Evolutionary conservation across 2,888 invertebrate genomes (phyloP), one percentile per base, ranked within the genome.

Genomic region (Idaea dimidiata): DNA sequence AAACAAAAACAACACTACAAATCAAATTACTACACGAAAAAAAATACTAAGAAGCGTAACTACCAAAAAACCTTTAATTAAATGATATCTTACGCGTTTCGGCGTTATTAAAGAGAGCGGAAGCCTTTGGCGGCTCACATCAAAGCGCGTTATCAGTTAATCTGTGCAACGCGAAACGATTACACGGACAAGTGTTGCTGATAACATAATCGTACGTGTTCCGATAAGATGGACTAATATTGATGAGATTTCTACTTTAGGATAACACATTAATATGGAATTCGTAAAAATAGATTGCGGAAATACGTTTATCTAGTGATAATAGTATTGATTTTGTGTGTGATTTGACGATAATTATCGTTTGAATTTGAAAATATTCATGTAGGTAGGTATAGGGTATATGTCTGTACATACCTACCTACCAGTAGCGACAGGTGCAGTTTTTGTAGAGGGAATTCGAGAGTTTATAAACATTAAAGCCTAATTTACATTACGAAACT

Each of bases 31-130:
- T 54, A 58, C n/a, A 54, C 17, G 17, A 16, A 60, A 55, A 55
- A 62, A 55, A 55, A 62, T 63, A 62, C 64, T 59, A 64, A 31
- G 62, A 62, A 65, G 58, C 54, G 10, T 61, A 58, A 59, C 58
- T 16, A 54, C 59, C 57, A 62, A 70, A 63, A 64, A 59, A 56
- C 53, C 43, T 62, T 60, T 74, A 78, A 77, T 79, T 74, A 73
- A 62, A 63, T 67, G 77, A 80, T 77, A 80, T 65, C 66, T 76
- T 76, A 78, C 73, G 75, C 71, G 68, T 63, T 57, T 67, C 78
- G 80, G 61, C 60, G 67, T 72, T 70, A 74, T 80, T 75, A 82
- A 82, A 82, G 75, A 70, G 61, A 69, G 74, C 81, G 81, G 72
- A 67, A 54, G 62, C 73, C 59, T 80, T 82, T 82, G 80, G 70